phyloP scores from a whole-genome alignment of 2,797 vertebrate species.

The Bucorvus abyssinicus region DNA sequence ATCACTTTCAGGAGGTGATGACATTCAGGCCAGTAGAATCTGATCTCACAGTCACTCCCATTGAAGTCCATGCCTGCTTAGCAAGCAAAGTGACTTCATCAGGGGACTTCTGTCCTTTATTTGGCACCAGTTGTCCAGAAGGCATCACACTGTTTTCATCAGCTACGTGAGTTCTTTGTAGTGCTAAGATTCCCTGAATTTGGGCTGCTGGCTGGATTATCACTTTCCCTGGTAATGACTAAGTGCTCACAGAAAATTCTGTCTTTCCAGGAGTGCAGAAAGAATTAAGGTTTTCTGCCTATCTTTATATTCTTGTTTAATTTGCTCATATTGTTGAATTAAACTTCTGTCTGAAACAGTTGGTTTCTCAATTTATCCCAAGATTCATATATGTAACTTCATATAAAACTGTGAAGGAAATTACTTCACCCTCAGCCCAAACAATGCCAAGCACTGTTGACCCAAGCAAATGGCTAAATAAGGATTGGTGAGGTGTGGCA shows the following conservation, averaged over 20 bases:
- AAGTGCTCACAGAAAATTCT: background rate
- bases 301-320: background rate
- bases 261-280: background rate
- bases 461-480: background rate
- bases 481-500: constrained; percentile 17
- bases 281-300: background rate
- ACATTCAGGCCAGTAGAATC: background rate
- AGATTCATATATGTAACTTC: background rate
- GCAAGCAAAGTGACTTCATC: too few species aligned
- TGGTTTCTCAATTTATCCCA: background rate
- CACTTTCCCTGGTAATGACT: background rate
- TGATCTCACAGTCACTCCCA: too few species aligned
- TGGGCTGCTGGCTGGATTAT: background rate
- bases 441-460: constrained; percentile 28
- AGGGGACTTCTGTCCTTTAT: background rate
- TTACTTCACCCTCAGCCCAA: constrained; percentile 38
- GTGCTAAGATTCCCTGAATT: background rate
- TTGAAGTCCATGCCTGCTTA: background rate
- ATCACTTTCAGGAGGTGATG: background rate
- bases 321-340: background rate
- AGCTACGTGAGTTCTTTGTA: background rate
- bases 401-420: constrained; percentile 30
- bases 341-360: background rate
- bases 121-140: background rate
- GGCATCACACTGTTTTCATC: background rate